These are phyloP conservation scores for Muscicapa adusta DNA, from an alignment of 2,113 vertebrate species.

Conservation along the genomic window DNA sequence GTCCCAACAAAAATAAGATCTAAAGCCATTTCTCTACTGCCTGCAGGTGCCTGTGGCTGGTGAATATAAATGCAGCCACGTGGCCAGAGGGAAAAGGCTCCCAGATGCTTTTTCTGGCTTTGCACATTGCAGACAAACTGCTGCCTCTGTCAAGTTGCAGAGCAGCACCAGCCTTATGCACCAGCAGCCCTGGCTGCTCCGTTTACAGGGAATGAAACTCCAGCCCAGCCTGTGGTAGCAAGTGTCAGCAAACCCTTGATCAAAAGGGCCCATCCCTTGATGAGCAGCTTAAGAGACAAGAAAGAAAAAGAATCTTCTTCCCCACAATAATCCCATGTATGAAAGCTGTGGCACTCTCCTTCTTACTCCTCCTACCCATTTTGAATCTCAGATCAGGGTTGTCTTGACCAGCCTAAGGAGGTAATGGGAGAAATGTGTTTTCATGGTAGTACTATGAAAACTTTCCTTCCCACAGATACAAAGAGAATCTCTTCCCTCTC, in stretches of 20 bases:
- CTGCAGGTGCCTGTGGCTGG: background rate
- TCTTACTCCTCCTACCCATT: background rate
- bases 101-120: background rate
- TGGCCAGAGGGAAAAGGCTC: background rate
- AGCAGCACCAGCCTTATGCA: background rate
- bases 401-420: background rate
- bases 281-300: background rate
- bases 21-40: background rate
- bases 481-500: background rate
- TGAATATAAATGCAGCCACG: background rate
- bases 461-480: background rate
- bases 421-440: background rate
- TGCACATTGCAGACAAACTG: background rate
- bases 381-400: background rate
- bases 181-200: background rate
- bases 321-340: background rate
- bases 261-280: fast-evolving
- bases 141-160: background rate
- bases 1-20: background rate
- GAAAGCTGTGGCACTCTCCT: background rate
- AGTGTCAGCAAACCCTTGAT: background rate
- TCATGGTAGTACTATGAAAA: background rate
- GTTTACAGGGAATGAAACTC: background rate
- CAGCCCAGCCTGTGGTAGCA: background rate
- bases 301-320: background rate